Conservation (phyloP, 2,797 vertebrate genomes). For the Luscinia luscinia region DNA sequence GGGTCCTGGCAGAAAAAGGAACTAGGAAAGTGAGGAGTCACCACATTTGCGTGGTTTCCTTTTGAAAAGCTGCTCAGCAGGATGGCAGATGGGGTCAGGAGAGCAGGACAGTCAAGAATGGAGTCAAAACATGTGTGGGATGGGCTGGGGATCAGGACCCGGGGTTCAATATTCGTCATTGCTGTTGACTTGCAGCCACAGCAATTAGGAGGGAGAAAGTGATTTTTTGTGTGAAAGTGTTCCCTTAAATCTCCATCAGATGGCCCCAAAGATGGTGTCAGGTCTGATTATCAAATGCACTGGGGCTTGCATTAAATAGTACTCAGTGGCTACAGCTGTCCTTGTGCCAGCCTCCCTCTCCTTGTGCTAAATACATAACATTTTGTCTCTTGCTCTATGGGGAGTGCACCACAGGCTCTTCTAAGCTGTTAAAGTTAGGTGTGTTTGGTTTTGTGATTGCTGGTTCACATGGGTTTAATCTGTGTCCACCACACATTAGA, state of each 20-base stretch:
- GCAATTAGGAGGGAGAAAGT: neutral
- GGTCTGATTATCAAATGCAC: neutral
- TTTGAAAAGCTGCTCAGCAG: neutral
- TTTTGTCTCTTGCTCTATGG: neutral
- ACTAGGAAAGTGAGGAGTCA: neutral
- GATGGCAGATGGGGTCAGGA: neutral
- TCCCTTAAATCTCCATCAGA: neutral
- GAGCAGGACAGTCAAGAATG: rapidly evolving
- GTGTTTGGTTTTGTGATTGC: neutral
- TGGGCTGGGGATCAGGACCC: neutral
- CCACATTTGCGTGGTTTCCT: neutral
- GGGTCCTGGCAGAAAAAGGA: neutral
- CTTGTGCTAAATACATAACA: neutral
- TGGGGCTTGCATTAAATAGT: neutral
- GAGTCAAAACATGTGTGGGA: neutral
- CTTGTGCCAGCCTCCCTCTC: neutral
- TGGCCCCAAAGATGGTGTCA: neutral
- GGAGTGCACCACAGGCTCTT: neutral
- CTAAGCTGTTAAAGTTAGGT: neutral
- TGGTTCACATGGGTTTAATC: neutral
- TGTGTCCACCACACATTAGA: neutral
- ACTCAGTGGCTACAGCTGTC: neutral
- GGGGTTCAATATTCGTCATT: neutral
- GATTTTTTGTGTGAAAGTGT: neutral
- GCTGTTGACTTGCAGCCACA: neutral